Conservation (phyloP, 1,140 invertebrate genomes). For the Trachymyrmex septentrionalis region DNA sequence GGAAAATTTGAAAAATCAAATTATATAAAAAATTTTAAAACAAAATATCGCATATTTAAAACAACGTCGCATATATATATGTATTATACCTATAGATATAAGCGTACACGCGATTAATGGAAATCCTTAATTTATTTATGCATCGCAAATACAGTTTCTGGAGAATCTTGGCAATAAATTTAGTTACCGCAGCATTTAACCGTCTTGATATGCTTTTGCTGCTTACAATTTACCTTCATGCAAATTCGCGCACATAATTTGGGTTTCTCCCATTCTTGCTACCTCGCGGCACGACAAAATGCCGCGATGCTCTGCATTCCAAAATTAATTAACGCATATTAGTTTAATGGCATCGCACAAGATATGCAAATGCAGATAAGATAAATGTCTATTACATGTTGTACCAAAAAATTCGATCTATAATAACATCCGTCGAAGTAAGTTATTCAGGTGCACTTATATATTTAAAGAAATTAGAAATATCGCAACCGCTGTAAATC, state of each 20-base stretch:
- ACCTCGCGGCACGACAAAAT: constrained; percentile 37
- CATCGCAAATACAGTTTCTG: constrained; percentile 35
- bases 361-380: background rate
- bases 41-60: background rate
- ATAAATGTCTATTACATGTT: background rate
- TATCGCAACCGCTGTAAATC: background rate
- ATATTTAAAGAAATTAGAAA: background rate
- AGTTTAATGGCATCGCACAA: constrained; percentile 26
- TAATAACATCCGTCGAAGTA: background rate
- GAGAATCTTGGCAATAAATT: constrained; percentile 40
- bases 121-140: constrained; percentile 26
- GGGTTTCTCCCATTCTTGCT: constrained; percentile 60
- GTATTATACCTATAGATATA: background rate
- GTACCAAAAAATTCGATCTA: background rate
- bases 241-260: constrained; percentile 60
- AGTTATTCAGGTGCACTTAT: background rate
- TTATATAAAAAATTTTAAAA: background rate
- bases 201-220: constrained; percentile 53
- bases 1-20: background rate
- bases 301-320: constrained; percentile 41
- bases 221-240: constrained; percentile 58
- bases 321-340: constrained; percentile 59
- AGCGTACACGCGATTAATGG: background rate
- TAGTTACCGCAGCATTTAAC: constrained; percentile 38
- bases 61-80: background rate